Evolutionary conservation across 2,888 invertebrate species (phyloP).

Genomic region (Epinotia bilunana): DNA sequence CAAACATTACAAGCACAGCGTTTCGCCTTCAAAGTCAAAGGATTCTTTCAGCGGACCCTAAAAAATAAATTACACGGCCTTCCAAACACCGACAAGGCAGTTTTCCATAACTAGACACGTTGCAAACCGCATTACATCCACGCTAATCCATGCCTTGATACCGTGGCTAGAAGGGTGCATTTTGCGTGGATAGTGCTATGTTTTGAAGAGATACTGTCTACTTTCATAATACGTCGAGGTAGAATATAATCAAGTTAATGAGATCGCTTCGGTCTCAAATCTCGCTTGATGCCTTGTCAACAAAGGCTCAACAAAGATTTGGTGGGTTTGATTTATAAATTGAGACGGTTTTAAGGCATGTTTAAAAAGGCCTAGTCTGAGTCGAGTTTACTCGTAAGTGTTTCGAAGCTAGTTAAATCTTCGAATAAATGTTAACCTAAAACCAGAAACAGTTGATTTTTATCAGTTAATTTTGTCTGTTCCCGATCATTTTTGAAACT

Average conservation of each 20-base stretch:
- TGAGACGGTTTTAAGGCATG: background rate
- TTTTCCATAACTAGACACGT: constrained; percentile 24
- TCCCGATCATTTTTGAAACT: no score
- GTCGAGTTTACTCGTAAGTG: background rate
- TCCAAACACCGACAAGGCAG: constrained; percentile 1
- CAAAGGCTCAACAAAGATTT: constrained; percentile 9
- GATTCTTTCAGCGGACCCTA: constrained; percentile 26
- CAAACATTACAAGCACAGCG: constrained; percentile 19
- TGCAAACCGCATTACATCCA: background rate
- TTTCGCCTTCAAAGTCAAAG: constrained; percentile 23
- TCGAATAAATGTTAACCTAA: background rate
- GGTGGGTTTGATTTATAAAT: background rate
- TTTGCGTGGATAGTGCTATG: background rate
- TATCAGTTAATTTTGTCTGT: no score
- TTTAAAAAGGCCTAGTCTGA: background rate
- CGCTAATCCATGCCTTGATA: constrained; percentile 12
- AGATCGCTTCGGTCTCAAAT: constrained; percentile 57
- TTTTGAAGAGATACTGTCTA: constrained; percentile 40
- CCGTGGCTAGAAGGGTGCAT: background rate
- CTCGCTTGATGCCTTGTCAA: constrained; percentile 56
- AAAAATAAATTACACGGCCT: constrained; percentile 36
- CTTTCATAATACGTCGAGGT: constrained; percentile 31
- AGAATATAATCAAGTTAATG: constrained; percentile 69
- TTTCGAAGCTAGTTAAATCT: background rate
- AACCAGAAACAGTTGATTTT: background rate